A percentile compares a stretch with the other conserved stretches of the same genome.
Conservation (phyloP, 2,113 vertebrate genomes). For the Heterocephalus glaber region DNA sequence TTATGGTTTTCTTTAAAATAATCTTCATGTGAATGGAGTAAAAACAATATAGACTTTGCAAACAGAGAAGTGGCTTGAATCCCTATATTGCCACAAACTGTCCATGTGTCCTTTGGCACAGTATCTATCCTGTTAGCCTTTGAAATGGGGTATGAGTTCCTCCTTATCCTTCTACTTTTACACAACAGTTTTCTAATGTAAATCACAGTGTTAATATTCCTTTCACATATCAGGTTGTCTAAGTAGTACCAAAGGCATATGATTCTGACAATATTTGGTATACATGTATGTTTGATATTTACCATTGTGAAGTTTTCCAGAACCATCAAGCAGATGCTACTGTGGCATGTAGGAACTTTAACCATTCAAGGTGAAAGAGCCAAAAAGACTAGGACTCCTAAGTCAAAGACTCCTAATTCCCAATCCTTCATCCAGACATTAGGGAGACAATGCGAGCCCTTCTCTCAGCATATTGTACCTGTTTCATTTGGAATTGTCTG, state of each 20-base stretch:
- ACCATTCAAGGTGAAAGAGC: neutral
- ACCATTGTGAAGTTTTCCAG: neutral
- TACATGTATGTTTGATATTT: neutral
- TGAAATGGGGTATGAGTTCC: neutral
- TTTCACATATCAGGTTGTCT: slow-evolving; percentile 14
- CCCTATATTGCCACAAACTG: neutral
- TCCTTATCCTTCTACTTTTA: neutral
- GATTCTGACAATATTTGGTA: slow-evolving; percentile 30
- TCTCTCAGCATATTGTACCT: slow-evolving; percentile 83
- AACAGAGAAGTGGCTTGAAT: neutral
- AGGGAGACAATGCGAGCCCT: neutral
- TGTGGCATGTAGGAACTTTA: slow-evolving; percentile 17
- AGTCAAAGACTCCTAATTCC: neutral
- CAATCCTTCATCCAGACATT: neutral
- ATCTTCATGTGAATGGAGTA: neutral
- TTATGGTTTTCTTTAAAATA: slow-evolving; percentile 19
- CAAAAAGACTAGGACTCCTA: neutral
- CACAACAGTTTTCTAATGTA: neutral
- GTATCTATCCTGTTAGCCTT: neutral
- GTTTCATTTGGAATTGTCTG: slow-evolving; percentile 89
- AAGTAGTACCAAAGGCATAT: neutral
- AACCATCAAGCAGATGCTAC: slow-evolving; percentile 11
- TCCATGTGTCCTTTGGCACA: neutral
- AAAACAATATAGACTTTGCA: neutral
- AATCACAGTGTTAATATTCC: neutral